These are phyloP conservation scores for Falco naumanni DNA, from an alignment of 2,797 vertebrate genomes.

Conservation along the genomic window DNA sequence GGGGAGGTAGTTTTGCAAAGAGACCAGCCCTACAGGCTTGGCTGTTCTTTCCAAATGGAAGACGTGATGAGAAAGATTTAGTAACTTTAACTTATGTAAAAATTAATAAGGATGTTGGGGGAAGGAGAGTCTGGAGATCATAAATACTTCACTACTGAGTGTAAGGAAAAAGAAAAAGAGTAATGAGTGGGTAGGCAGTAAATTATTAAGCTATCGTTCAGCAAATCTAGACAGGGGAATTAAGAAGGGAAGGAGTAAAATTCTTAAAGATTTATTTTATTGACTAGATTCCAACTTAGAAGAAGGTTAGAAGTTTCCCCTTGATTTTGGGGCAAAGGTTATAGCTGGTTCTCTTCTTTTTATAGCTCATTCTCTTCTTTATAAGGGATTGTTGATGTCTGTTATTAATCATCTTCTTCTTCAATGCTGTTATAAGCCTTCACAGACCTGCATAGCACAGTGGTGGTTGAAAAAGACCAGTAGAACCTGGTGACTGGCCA, in stretches of 20 bases:
- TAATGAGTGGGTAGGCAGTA: neutral
- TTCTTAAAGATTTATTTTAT: slow-evolving; percentile 13
- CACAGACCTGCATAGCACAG: neutral
- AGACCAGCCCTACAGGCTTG: neutral
- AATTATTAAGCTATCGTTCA: neutral
- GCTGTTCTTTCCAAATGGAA: neutral
- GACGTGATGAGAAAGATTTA: neutral
- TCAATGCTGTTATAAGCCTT: neutral
- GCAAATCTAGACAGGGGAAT: slow-evolving; percentile 1
- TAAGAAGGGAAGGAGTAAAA: neutral
- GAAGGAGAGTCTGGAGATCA: neutral
- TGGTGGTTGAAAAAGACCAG: neutral
- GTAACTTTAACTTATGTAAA: neutral
- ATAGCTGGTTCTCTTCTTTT: neutral
- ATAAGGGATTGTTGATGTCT: neutral
- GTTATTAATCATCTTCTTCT: neutral
- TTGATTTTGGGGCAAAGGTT: neutral
- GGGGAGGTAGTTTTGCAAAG: neutral
- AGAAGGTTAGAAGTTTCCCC: neutral
- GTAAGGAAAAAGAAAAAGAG: neutral
- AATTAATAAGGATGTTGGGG: neutral
- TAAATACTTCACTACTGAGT: neutral
- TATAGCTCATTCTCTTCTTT: neutral
- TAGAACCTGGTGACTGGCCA: neutral
- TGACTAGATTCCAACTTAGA: neutral